Evolutionary conservation across 2,113 vertebrate species (phyloP).

Genomic region (Cyanoderma ruficeps): DNA sequence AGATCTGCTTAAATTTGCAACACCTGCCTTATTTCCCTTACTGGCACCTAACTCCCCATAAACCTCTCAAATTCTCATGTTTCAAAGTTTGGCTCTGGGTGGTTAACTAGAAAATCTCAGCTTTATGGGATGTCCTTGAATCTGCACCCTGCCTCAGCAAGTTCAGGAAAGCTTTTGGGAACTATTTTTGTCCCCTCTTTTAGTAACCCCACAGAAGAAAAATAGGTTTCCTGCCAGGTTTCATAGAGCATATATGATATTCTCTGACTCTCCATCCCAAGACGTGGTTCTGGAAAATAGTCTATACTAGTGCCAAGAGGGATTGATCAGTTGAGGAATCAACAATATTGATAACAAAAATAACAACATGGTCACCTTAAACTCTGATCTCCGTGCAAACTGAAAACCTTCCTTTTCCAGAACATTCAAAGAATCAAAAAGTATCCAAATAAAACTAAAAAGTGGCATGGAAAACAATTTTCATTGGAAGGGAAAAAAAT

Average conservation of each 20-base stretch:
- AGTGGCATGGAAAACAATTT: neutral
- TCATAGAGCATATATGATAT: neutral
- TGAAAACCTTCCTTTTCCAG: neutral
- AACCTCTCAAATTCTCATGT: neutral
- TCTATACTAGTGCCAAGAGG: neutral
- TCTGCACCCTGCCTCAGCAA: neutral
- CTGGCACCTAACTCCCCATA: neutral
- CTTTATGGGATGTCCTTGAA: neutral
- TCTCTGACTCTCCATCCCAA: neutral
- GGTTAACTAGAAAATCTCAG: neutral
- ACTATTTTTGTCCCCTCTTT: neutral
- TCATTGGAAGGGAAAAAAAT: neutral
- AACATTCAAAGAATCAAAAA: neutral
- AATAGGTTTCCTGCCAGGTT: neutral
- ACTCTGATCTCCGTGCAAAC: neutral
- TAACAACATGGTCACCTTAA: neutral
- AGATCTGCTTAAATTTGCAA: neutral
- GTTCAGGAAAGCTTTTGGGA: neutral
- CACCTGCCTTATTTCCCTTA: neutral
- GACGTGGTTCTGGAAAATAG: neutral
- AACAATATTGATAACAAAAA: neutral
- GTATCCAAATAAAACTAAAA: neutral
- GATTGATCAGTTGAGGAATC: neutral
- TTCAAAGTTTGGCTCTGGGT: neutral
- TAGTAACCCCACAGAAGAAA: neutral